Conservation (phyloP, 2,797 vertebrate species). For the Notoglanidium macrostoma region DNA sequence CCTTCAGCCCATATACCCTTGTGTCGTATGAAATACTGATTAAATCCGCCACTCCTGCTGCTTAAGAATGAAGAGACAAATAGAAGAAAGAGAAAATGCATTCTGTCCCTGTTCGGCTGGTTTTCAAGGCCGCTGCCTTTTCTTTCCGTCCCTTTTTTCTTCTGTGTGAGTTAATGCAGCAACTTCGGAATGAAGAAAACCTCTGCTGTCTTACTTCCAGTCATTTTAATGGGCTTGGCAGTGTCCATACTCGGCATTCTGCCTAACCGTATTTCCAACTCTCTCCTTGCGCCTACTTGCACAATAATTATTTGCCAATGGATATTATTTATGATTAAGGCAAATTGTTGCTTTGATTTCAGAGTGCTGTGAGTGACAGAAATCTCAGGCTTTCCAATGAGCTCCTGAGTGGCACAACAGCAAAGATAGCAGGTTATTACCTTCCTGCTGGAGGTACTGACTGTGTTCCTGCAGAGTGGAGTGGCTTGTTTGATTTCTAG, state of each 20-base stretch:
- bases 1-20: conserved; percentile 31
- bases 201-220: conserved; percentile 9
- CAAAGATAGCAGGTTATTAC: conserved; percentile 38
- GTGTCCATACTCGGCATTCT: conserved; percentile 21
- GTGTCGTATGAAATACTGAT: conserved; percentile 46
- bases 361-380: conserved; percentile 5
- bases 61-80: conserved; percentile 19
- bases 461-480: not conserved
- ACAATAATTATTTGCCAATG: conserved; percentile 40
- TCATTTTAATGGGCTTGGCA: conserved; percentile 39
- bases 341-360: conserved; percentile 9
- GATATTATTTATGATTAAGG: conserved; percentile 41
- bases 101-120: not conserved
- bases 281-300: conserved; percentile 22
- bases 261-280: conserved; percentile 32
- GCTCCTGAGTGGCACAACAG: not conserved
- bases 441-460: conserved; percentile 31
- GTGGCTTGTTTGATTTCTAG: not conserved
- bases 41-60: conserved; percentile 51
- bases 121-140: conserved; percentile 8
- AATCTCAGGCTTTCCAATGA: not conserved
- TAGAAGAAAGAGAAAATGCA: not conserved
- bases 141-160: not conserved
- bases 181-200: conserved; percentile 5
- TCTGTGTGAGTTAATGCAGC: conserved; percentile 27